Evolutionary conservation across 2,888 invertebrate genomes (phyloP).

Genomic region (Clanis bilineata): DNA sequence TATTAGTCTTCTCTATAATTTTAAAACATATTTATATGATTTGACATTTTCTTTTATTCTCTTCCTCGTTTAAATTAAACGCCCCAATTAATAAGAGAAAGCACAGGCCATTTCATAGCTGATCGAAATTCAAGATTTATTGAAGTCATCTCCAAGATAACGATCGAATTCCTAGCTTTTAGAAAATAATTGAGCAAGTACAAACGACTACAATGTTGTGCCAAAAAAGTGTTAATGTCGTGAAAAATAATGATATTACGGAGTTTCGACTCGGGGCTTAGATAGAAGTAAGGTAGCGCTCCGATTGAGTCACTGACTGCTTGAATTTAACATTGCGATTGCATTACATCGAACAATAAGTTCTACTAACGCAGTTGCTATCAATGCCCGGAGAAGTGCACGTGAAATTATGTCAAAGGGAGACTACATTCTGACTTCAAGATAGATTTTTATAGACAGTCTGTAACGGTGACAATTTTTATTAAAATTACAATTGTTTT

Average conservation of each 20-base stretch:
- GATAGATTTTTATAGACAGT: too few relatives aligned
- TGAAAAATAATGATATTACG: too few relatives aligned
- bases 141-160: neutral
- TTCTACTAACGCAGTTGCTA: neutral
- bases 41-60: neutral
- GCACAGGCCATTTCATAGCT: neutral
- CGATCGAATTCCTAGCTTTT: neutral
- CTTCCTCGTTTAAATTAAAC: neutral
- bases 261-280: too few relatives aligned
- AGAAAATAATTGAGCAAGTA: neutral
- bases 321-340: too few relatives aligned
- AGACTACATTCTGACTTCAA: too few relatives aligned
- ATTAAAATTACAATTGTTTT: too few relatives aligned
- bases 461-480: too few relatives aligned
- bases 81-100: neutral
- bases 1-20: neutral
- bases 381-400: neutral
- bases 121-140: neutral
- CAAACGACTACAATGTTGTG: neutral
- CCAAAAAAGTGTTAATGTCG: too few relatives aligned
- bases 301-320: too few relatives aligned
- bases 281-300: neutral
- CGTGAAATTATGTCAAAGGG: too few relatives aligned
- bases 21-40: neutral
- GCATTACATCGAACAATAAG: neutral